Evolutionary conservation across 2,888 invertebrate genomes (phyloP).

Genomic region (Maniola hyperantus): DNA sequence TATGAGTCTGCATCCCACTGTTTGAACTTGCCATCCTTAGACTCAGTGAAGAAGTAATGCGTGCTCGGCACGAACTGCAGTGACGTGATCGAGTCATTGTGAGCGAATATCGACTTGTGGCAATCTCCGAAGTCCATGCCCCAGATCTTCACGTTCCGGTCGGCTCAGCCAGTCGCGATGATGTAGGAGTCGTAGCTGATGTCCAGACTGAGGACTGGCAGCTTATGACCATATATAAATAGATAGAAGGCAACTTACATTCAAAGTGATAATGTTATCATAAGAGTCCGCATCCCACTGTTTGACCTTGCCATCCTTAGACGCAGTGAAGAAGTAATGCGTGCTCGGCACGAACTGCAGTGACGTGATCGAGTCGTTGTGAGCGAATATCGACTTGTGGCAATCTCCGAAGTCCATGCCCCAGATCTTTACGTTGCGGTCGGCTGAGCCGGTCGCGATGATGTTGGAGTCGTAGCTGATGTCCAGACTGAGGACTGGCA

Average conservation of each 20-base stretch:
- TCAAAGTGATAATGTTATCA: constrained; percentile 93
- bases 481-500: constrained; percentile 96
- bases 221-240: constrained; percentile 96
- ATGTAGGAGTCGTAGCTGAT: constrained; percentile 94
- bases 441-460: constrained; percentile 97
- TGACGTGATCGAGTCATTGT: constrained; percentile 96
- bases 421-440: constrained; percentile 98
- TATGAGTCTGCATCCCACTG: constrained; percentile 97
- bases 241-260: constrained; percentile 85
- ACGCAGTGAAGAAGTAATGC: constrained; percentile 96
- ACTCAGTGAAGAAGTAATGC: constrained; percentile 96
- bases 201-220: constrained; percentile 96
- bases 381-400: constrained; percentile 96
- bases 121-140: constrained; percentile 99
- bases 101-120: constrained; percentile 96
- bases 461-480: constrained; percentile 94
- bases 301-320: constrained; percentile 96
- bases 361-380: constrained; percentile 96
- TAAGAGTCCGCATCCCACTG: constrained; percentile 98
- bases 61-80: constrained; percentile 95
- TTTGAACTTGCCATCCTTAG: constrained; percentile 96
- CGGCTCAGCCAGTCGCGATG: constrained; percentile 97
- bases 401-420: constrained; percentile 99
- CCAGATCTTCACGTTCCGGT: constrained; percentile 98
- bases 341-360: constrained; percentile 95